Base-by-base conservation (phyloP, 2,113 vertebrate species). In the Aix galericulata region DNA sequence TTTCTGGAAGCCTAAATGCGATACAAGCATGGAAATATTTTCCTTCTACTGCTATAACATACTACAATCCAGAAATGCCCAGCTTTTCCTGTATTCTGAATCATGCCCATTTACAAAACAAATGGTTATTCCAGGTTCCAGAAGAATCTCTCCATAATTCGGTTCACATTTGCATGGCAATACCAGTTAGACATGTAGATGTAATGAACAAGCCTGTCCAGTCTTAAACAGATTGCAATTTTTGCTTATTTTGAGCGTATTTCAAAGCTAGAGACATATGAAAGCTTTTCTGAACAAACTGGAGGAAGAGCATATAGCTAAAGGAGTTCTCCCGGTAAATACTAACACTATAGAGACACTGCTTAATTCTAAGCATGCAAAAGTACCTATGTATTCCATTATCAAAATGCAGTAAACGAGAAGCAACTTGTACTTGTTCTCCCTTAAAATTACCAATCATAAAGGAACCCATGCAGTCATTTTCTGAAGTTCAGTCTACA, bases 211-310 rank as follows among this genome's bases (percentile, higher is more conserved):
- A 94, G 93, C 93, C 91, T 80, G 85, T 44, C 93, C 71, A 91
- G 68, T 95, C 88, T 94, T 89, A 96, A 67, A 89, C 3, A 93
- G 89, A 96, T 91, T 91, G 87, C 38, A 82, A 72, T 29, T 89
- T 93, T 95, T 96, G 92, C 95, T 91, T 96, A 96, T 79, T 90
- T 86, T 72, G 42, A 87, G 84, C 62, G 52, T 67, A 81, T 95
- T 94, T 95, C 82, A 95, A 96, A 94, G 93, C 77, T 21, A 46
- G 42, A 89, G 94, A 73, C 58, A 50, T 17, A 95, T 34, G 38
- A 46, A 93, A 93, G 66, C 91, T 73, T 89, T 94, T 79, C 74
- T 89, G 93, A 96, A 76, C 93, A 95, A 96, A 96, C 94, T 9
- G 79, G 85, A 94, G 59, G 71, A 74, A 95, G 74, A 89, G 52